A percentile compares a stretch with the other conserved stretches of the same genome.
phyloP scores from a whole-genome alignment of 2,797 vertebrate genomes.

The Coracias cyanogaster region DNA sequence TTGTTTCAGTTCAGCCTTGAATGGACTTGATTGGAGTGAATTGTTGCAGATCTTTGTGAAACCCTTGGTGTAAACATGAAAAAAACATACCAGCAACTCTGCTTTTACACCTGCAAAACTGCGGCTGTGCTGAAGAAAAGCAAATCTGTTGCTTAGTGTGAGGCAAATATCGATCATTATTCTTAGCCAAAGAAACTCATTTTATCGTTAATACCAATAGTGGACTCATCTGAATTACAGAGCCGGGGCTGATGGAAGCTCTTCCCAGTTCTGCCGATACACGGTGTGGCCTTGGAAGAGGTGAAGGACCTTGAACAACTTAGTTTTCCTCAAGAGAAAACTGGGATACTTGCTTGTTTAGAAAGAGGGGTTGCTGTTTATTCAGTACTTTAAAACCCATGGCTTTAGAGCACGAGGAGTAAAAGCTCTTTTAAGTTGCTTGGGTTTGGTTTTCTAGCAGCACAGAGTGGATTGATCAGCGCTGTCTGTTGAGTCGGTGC shows the following conservation, averaged over 20 bases:
- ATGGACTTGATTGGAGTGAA: not conserved
- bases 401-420: not conserved
- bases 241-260: not conserved
- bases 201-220: not conserved
- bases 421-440: not conserved
- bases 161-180: not conserved
- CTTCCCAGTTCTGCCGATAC: not conserved
- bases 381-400: not conserved
- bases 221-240: not conserved
- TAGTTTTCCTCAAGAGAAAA: not conserved
- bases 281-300: not conserved
- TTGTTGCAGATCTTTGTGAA: not conserved
- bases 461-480: not conserved
- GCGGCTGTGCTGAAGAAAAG: not conserved
- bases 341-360: not conserved
- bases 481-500: not conserved
- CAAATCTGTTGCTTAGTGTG: not conserved
- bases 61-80: not conserved
- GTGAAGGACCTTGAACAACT: not conserved
- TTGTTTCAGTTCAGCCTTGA: not conserved
- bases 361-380: not conserved
- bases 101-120: not conserved
- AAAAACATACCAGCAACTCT: not conserved
- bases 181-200: not conserved
- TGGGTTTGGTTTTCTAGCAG: not conserved